phyloP scores from a whole-genome alignment of 1,140 invertebrate species.

The Solen grandis region DNA sequence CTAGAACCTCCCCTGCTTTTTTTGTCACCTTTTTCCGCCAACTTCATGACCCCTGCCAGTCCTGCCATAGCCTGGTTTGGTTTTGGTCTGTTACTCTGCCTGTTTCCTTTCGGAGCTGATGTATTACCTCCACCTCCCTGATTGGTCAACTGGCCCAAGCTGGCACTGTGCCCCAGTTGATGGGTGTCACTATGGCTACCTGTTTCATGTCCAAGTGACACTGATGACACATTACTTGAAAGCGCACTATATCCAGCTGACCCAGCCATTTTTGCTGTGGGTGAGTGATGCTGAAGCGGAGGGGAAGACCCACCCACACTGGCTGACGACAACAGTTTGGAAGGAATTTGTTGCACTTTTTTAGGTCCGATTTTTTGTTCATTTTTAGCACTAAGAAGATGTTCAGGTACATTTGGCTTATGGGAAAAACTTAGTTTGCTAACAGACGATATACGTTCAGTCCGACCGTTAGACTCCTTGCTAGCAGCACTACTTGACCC shows the following conservation, averaged over 20 bases:
- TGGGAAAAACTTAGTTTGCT: conserved; percentile 50
- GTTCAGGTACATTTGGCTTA: conserved; percentile 80
- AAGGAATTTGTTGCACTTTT: conserved; percentile 67
- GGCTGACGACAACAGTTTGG: conserved; percentile 63
- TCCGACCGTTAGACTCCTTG: conserved; percentile 39
- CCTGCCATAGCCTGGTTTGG: neutral
- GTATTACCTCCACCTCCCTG: conserved; percentile 7
- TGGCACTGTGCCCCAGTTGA: conserved; percentile 31
- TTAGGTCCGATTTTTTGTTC: conserved; percentile 86
- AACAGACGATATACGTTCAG: conserved; percentile 53
- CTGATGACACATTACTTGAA: conserved; percentile 11
- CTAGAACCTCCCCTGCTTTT: conserved; percentile 37
- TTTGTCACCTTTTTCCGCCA: conserved; percentile 42
- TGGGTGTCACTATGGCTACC: neutral
- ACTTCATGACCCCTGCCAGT: conserved; percentile 15
- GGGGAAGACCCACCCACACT: conserved; percentile 5
- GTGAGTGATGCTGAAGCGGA: neutral
- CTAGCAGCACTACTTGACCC: conserved; percentile 43
- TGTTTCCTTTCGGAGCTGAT: conserved; percentile 1
- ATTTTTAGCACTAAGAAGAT: conserved; percentile 91
- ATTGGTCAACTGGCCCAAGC: conserved; percentile 15
- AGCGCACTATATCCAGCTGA: neutral
- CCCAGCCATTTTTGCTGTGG: conserved; percentile 4
- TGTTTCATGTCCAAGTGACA: neutral
- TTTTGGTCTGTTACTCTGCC: conserved; percentile 49